Base-by-base conservation (phyloP, 2,797 vertebrate species). In the Alosa sapidissima region DNA sequence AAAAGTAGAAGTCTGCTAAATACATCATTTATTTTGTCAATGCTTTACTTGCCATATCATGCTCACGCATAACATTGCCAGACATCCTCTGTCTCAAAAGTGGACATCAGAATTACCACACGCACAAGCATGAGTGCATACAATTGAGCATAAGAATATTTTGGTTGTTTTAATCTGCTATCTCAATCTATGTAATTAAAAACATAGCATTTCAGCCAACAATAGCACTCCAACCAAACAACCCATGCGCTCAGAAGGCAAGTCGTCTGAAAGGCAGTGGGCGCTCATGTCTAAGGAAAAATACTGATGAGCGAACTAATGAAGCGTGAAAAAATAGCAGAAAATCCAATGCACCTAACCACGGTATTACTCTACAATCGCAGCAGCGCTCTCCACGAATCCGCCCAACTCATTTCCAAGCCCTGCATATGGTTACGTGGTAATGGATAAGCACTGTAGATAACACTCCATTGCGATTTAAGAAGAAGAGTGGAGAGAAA, bases 281-380 rank as follows among this genome's bases (percentile, higher is more conserved):
- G 96, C 96, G 96, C 95, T 96, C 95, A 96, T 96, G 95, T 97
- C 96, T 96, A 95, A 97, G 96, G 95, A 96, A 96, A 97, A 97
- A 92, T 88, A 97, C 97, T 95, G 97, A 97, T 96, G 97, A 97
- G 96, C 94, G 95, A 92, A 92, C 94, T 97, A 98, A 98, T 97
- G 97, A 98, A 97, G 94, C 97, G 95, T 96, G 96, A 91, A 97
- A 96, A 75, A 94, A 91, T 93, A 93, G 92, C 92, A 94, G 95
- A 95, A 95, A 95, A 96, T 91, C 93, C 94, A 88, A 95, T 93
- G 94, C 94, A 95, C 95, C 96, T 95, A 94, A 94, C 94, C 95
- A 93, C 93, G 92, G 93, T 93, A 89, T 93, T 92, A 87, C 94
- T 90, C 90, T 85, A 90, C 90, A 91, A 92, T 87, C 87, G 88